Base-by-base conservation (phyloP, 1,140 invertebrate genomes). In the Bombus balteatus region DNA sequence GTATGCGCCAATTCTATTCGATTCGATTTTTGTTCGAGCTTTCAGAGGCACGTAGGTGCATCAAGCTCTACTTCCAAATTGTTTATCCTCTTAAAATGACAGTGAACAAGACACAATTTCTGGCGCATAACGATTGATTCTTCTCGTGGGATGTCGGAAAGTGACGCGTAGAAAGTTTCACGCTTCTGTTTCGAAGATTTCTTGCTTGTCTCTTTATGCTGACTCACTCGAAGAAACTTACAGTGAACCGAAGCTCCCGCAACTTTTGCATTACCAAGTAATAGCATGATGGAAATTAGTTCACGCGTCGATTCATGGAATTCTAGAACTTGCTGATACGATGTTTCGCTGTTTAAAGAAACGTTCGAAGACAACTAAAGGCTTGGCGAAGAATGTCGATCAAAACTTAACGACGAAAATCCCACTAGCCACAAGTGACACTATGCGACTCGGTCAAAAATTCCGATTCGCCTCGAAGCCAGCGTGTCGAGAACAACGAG, bases 201-300 rank as follows among this genome's bases (percentile, higher is more conserved):
- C 34, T 15, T 8, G 34, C 13, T 53, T 57, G 53, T 62, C 28
- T 62, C 39, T 59, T 59, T 22, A 53, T 41, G n/a, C 10, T 2
- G n/a, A 28, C 2, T 39, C 32, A n/a, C 13, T 41, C 39, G 66
- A 72, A 83, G 68, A 70, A 80, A 79, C 37, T 71, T 18, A 12
- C 32, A 2, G 59, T 39, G 6, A 28, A 47, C 4, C 22, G 32
- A 41, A 37, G 15, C 37, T 3, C 3, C n/a, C 25, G 74, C 68
- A 79, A 78, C 75, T 84, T 84, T n/a, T n/a, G 39, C 25, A 59
- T 59, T 43, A 37, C 47, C 3, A 22, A 2, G 25, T 22, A 47
- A 18, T 0, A 13, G 65, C 37, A 70, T 37, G 47, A 71, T 79
- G 53, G 66, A 79, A 84, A 84, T 84, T 79, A 37, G 47, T 59